Base-by-base conservation (phyloP, 2,113 vertebrate genomes). In the Phyllostomus hastatus region DNA sequence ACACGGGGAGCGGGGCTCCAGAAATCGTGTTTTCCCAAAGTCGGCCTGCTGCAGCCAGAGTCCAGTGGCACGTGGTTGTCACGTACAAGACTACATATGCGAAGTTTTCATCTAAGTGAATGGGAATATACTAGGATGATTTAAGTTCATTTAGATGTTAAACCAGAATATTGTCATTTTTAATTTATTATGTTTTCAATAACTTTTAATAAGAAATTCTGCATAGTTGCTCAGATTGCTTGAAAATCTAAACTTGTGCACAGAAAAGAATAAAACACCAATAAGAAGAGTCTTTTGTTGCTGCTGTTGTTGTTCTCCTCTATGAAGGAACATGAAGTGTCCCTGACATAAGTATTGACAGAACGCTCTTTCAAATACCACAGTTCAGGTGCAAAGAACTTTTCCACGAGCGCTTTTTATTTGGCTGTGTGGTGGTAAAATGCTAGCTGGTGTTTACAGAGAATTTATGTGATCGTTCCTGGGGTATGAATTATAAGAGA, bases 401-500 rank as follows among this genome's bases (percentile, higher is more conserved):
- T 95, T 70, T 69, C 88, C 61, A 48, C 0, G 0, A n/a, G 64
- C 20, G 11, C 20, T 75, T 92, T 93, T 88, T 50, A 79, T 72
- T 43, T 57, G 64, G 24, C 69, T 76, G 64, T 48, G 16, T 48
- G 17, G 22, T 50, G 50, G 73, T 76, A 72, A 97, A 96, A 93
- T 61, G 72, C 78, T 73, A 82, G 81, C 78, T 94, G 76, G 82
- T 87, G 88, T 94, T 94, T 94, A 41, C 72, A 94, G 31, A 82
- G 88, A 95, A 88, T 95, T 72, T 67, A 83, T 83, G 87, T 48
- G 52, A 52, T 80, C 50, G 0, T 91, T 91, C 67, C 50, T 0
- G 2, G 67, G 38, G 94, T 61, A 75, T 85, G 85, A 94, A 93
- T 97, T 92, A 66, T 72, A 82, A 94, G 76, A 94, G 14, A 94